These are phyloP conservation scores for Mugil cephalus DNA, from an alignment of 2,113 vertebrate genomes.

Conservation along the genomic window DNA sequence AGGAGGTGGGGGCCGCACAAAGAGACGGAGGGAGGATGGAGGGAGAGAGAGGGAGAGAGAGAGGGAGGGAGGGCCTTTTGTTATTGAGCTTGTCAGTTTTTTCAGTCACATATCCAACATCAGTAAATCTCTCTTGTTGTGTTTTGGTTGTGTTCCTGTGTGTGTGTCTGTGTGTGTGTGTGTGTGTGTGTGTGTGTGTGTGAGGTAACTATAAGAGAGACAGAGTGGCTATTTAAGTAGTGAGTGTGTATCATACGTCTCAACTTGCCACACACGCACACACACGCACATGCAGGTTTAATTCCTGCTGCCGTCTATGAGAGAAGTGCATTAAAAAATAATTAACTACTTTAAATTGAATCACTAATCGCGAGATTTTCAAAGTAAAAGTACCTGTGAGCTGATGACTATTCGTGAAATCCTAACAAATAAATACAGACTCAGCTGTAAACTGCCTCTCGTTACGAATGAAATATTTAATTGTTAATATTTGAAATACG, in stretches of 20 bases:
- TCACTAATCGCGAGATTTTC: no score
- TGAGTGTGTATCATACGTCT: conserved; percentile 1
- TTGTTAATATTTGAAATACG: neutral
- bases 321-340: no score
- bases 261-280: neutral
- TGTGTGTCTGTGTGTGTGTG: conserved; percentile 7
- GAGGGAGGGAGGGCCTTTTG: conserved; percentile 44
- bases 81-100: conserved; percentile 53
- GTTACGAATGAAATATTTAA: neutral
- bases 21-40: conserved; percentile 34
- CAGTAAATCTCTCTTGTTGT: conserved; percentile 53
- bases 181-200: conserved; percentile 6
- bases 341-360: no score
- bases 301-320: neutral
- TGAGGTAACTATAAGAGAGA: neutral
- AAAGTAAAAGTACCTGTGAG: no score
- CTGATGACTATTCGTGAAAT: no score
- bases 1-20: conserved; percentile 48
- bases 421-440: neutral
- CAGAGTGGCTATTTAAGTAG: conserved; percentile 1
- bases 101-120: conserved; percentile 54
- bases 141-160: conserved; percentile 18
- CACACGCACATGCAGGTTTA: neutral
- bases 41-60: conserved; percentile 35
- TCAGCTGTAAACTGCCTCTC: neutral